Evolutionary conservation across 2,888 invertebrate species (phyloP), one percentile per base, ranked within the genome.

Genomic region (Melieria crassipennis): DNA sequence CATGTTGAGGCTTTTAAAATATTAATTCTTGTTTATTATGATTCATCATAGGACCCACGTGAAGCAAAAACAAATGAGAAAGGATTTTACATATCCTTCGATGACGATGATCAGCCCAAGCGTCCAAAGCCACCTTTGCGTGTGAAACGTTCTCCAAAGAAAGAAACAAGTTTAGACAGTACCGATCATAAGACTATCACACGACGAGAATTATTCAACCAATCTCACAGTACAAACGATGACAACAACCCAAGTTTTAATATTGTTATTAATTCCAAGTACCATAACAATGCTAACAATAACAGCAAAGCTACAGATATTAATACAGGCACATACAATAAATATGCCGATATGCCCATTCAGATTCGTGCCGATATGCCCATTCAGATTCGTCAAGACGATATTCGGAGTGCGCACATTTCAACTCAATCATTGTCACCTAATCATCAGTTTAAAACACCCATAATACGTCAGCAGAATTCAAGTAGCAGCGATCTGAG

Each of bases 11-110:
- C 30, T 30, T 30, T 30, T 30, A 1, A 30, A 30, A 2, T 30
- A 30, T 30, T 30, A 30, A 30, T 30, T 30, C 3, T 2, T 30
- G 30, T 30, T 30, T 60, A 43, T 60, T 60, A 10, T 43, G 30
- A 52, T 52, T 52, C 11, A n/a, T 79, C 83, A 67, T 43, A 75
- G 88, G 88, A 85, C 83, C 88, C 80, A 74, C 83, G 85, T 70
- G 84, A 87, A 71, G 85, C 87, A 52, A 89, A 89, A 60, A 74
- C 86, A 10, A 89, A 88, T 73, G 93, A 94, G 84, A 94, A 95
- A 85, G 94, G 95, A 47, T 98, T 98, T 88, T 97, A 97, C 86
- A 95, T 98, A 83, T 94, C 96, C 65, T 96, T 98, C 84, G 96
- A 96, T 84, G 92, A 94, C 84, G 92, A 94, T 84, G 94, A 94